Percentiles rank a stretch among this genome's conserved stretches.
Evolutionary conservation across 2,888 invertebrate species (phyloP).

Genomic region (Deroplatys truncata): DNA sequence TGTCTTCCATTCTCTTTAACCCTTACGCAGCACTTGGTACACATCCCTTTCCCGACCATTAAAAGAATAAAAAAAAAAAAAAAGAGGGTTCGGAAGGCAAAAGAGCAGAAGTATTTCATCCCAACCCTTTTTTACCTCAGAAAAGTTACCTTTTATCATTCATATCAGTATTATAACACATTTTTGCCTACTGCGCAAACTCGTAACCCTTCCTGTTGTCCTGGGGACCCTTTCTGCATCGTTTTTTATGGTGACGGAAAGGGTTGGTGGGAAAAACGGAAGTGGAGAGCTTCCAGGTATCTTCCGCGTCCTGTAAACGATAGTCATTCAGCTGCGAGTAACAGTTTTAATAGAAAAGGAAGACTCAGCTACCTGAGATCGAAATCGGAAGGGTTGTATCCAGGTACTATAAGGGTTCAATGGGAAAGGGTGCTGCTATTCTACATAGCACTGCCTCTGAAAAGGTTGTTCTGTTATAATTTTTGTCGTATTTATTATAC

Average conservation of each 20-base stretch:
- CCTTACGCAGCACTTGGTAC: neutral
- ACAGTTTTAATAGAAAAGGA: conserved; percentile 4
- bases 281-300: neutral
- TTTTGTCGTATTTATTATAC: neutral
- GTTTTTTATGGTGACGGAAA: conserved; percentile 4
- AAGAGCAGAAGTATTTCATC: neutral
- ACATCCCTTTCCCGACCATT: neutral
- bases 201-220: neutral
- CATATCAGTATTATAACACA: conserved; percentile 8
- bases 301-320: neutral
- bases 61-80: neutral
- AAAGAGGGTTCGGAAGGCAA: neutral
- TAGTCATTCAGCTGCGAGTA: neutral
- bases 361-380: neutral
- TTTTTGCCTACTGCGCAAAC: neutral
- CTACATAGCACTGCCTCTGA: neutral
- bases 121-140: neutral
- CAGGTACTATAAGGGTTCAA: neutral
- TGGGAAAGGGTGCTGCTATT: neutral
- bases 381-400: neutral
- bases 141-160: neutral
- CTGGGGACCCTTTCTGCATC: neutral
- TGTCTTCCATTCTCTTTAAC: neutral
- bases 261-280: conserved; percentile 18
- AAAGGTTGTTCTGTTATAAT: neutral